Base-by-base conservation (phyloP, 23 tunicate genomes). In the Botrylloides violaceus region DNA sequence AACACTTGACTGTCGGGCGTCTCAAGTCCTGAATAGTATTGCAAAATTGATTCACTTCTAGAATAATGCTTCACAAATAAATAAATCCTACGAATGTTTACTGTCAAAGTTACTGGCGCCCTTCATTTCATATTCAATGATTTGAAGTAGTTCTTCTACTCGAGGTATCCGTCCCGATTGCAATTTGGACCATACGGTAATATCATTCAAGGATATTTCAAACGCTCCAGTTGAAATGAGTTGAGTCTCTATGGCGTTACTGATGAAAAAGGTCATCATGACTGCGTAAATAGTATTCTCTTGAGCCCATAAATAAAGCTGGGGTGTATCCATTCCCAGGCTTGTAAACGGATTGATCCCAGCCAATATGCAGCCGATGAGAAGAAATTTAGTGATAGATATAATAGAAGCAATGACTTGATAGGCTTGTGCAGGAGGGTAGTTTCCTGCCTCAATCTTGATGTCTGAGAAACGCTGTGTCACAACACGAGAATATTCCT, bases 221-320 rank as follows among this genome's bases (percentile, higher is more conserved):
- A 92, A 92, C 2, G 98, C 98, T 22, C 98, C 98, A 24, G 98
- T 92, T 19, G 98, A 92, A 3, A 65, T 81, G 20, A 92, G 84
- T 48, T 85, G 92, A 38, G 82, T 92, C 86, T 92, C 98, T 15
- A 92, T 80, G 23, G 98, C 94, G 76, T 92, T 92, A n/a, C 84
- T 38, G 2, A 92, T 1, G 71, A 92, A 92, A 62, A 92, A 92
- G 6, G 81, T 34, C 98, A 92, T 92, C 50, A 92, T 77, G 50
- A 84, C 84, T 30, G 98, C 81, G 65, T 92, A 92, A 30, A 85
- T 71, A 78, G 64, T 85, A 59, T 92, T 92, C 38, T 92, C 98
- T 35, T 66, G 71, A 4, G 88, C 88, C 98, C 98, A 92, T 0
- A 71, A 7, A 37, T 79, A 80, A 70, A 80, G 57, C 49, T 71